These are phyloP conservation scores for Bombus terrestris DNA, from an alignment of 1,140 invertebrate genomes.

Conservation along the genomic window DNA sequence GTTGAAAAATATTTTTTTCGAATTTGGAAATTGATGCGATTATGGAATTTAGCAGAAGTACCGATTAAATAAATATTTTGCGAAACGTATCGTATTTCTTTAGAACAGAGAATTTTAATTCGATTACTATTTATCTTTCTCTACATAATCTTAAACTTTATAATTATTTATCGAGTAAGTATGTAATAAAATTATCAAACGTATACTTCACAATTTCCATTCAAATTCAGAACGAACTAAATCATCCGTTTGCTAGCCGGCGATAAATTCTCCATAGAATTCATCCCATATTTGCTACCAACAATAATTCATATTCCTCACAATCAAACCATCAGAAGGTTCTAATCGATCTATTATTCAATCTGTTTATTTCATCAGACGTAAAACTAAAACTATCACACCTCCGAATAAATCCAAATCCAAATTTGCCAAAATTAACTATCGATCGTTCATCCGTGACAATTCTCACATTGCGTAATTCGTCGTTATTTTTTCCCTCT, in stretches of 20 bases:
- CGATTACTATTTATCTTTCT: neutral
- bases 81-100: too few relatives aligned
- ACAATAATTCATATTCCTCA: neutral
- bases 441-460: neutral
- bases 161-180: neutral
- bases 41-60: too few relatives aligned
- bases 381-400: neutral
- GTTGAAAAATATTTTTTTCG: neutral
- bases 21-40: neutral
- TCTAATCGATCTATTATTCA: neutral
- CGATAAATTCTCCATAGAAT: neutral
- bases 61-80: too few relatives aligned
- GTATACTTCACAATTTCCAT: neutral
- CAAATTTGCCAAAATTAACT: conserved; percentile 3
- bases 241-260: neutral
- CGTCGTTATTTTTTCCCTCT: neutral
- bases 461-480: neutral
- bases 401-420: neutral
- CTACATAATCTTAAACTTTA: neutral
- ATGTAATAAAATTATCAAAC: neutral
- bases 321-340: neutral
- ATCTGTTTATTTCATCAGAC: neutral
- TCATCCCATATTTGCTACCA: neutral
- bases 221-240: neutral
- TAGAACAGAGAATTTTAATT: neutral